These are phyloP conservation scores for Cephus pygmeus DNA, from an alignment of 2,888 invertebrate genomes.

Conservation along the genomic window DNA sequence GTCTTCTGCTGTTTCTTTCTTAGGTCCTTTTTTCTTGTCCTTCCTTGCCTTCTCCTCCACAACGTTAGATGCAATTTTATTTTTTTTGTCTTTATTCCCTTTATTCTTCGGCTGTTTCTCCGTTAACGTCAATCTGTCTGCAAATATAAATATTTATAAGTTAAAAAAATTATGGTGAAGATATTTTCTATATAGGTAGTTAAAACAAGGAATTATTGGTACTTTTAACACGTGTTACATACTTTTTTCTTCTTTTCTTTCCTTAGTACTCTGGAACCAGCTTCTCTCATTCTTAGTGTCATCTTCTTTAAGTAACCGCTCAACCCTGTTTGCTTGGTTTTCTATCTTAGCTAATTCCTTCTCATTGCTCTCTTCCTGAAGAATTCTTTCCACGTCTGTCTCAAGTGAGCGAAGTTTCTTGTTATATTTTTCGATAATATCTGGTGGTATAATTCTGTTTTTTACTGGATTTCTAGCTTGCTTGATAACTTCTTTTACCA, in stretches of 20 bases:
- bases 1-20: constrained; percentile 72
- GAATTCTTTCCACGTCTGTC: constrained; percentile 82
- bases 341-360: constrained; percentile 85
- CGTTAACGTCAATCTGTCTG: constrained; percentile 50
- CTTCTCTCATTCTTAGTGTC: constrained; percentile 67
- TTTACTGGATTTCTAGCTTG: constrained; percentile 87
- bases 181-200: not conserved
- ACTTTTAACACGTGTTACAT: constrained; percentile 56
- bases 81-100: constrained; percentile 45
- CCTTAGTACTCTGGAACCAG: constrained; percentile 90
- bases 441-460: constrained; percentile 86
- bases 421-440: constrained; percentile 89
- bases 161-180: constrained; percentile 6
- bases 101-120: constrained; percentile 51
- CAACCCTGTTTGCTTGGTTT: constrained; percentile 81
- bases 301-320: constrained; percentile 72
- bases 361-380: constrained; percentile 88
- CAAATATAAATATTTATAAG: constrained; percentile 21
- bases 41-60: constrained; percentile 58
- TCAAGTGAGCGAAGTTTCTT: constrained; percentile 80
- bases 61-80: constrained; percentile 56
- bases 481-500: constrained; percentile 93
- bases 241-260: constrained; percentile 83
- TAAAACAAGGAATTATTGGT: not conserved
- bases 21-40: constrained; percentile 66